Conservation (phyloP, 2,113 vertebrate species). For the Jaculus jaculus region DNA sequence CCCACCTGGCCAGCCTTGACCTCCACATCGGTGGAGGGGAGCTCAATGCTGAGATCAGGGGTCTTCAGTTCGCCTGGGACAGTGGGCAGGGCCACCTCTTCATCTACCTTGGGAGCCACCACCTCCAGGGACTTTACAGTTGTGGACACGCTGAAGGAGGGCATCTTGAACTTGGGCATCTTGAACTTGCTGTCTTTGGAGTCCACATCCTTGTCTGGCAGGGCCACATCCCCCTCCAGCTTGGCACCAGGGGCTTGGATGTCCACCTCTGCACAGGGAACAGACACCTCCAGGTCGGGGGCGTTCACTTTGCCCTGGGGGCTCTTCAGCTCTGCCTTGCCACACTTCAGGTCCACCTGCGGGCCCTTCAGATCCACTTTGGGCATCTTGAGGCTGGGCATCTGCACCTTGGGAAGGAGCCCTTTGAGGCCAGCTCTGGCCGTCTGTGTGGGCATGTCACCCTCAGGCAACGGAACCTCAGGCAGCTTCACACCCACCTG, state of each 20-base stretch:
- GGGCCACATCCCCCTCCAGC: not conserved
- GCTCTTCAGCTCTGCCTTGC: not conserved
- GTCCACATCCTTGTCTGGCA: conserved; percentile 3
- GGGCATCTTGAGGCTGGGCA: conserved; percentile 54
- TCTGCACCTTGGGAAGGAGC: conserved; percentile 42
- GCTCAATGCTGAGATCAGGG: not conserved
- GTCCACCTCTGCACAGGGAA: not conserved
- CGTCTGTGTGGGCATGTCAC: fast-evolving
- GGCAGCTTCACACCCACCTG: fast-evolving
- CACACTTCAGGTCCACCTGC: fast-evolving
- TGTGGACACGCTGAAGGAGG: not conserved
- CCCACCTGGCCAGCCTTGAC: fast-evolving
- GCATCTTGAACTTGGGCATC: conserved; percentile 63
- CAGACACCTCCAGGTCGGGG: not conserved
- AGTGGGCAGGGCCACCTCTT: not conserved
- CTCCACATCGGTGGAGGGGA: fast-evolving
- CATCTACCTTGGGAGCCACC: fast-evolving
- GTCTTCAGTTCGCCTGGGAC: not conserved
- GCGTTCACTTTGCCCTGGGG: fast-evolving
- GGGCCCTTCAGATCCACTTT: fast-evolving
- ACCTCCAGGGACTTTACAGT: fast-evolving
- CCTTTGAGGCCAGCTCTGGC: fast-evolving
- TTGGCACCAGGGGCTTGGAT: fast-evolving
- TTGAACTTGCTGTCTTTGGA: conserved; percentile 44
- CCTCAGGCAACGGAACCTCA: fast-evolving